phyloP scores from a whole-genome alignment of 2,113 vertebrate genomes.

The Aplodontia rufa region DNA sequence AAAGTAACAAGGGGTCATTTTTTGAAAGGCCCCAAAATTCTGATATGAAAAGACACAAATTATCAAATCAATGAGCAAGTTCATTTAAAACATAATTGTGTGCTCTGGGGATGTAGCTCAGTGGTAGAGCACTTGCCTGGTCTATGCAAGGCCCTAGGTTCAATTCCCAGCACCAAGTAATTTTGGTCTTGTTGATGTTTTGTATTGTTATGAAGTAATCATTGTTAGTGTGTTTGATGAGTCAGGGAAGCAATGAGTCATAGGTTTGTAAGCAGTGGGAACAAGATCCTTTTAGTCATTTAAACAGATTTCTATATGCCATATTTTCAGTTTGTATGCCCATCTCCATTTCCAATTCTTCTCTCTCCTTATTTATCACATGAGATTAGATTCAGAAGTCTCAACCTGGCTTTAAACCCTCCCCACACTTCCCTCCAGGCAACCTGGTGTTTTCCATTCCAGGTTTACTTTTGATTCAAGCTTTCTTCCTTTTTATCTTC shows the following conservation, averaged over 20 bases:
- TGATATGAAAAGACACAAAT: background rate
- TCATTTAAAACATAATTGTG: background rate
- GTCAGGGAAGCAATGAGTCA: background rate
- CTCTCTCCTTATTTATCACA: background rate
- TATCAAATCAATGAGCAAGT: background rate
- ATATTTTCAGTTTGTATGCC: background rate
- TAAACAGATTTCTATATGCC: background rate
- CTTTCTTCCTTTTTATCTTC: background rate
- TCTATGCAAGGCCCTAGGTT: no score
- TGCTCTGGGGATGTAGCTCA: background rate
- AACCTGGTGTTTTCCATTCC: background rate
- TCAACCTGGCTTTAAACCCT: background rate
- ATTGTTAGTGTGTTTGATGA: background rate
- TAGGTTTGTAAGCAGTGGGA: background rate
- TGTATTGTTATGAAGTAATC: slow-evolving; percentile 28
- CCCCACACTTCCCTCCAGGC: background rate
- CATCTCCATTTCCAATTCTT: background rate
- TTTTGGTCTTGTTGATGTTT: slow-evolving; percentile 7
- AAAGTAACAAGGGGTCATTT: slow-evolving; percentile 8
- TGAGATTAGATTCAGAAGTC: background rate
- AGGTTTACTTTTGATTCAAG: background rate
- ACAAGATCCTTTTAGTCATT: background rate
- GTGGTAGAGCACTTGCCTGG: no score
- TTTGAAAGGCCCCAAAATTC: background rate
- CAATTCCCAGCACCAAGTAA: background rate